Conservation (phyloP, 2,113 vertebrate genomes). For the Cebus imitator region DNA sequence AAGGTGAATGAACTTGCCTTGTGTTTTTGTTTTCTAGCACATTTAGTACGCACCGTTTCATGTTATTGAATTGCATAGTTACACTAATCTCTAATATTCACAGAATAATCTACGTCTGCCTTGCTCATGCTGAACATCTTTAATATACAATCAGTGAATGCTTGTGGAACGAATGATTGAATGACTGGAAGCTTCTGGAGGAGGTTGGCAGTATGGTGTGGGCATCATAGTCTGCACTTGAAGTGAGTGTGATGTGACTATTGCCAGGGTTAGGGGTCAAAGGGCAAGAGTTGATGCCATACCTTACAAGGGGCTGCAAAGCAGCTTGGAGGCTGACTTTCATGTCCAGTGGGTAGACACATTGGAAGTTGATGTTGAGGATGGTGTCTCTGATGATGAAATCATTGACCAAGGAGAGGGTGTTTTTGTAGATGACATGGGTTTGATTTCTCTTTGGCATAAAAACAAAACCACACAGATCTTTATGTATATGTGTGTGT, state of each 20-base stretch:
- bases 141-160: background rate
- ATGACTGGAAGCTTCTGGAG: background rate
- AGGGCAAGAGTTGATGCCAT: constrained; percentile 23
- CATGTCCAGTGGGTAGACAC: constrained; percentile 73
- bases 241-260: background rate
- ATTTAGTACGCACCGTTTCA: background rate
- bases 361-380: constrained; percentile 77
- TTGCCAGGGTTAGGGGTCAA: background rate
- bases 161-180: background rate
- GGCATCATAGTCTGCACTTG: background rate
- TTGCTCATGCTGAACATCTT: background rate
- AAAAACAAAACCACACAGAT: constrained; percentile 61
- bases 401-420: constrained; percentile 69
- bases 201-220: background rate
- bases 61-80: background rate
- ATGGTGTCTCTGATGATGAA: constrained; percentile 79
- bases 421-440: constrained; percentile 76
- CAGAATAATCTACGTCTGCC: background rate
- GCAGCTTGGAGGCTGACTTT: constrained; percentile 72
- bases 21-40: background rate
- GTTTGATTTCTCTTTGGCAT: constrained; percentile 74
- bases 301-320: constrained; percentile 76
- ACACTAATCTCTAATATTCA: background rate
- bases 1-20: background rate
- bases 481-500: background rate